phyloP scores from a whole-genome alignment of 2,113 vertebrate genomes.

The Sciurus niger region DNA sequence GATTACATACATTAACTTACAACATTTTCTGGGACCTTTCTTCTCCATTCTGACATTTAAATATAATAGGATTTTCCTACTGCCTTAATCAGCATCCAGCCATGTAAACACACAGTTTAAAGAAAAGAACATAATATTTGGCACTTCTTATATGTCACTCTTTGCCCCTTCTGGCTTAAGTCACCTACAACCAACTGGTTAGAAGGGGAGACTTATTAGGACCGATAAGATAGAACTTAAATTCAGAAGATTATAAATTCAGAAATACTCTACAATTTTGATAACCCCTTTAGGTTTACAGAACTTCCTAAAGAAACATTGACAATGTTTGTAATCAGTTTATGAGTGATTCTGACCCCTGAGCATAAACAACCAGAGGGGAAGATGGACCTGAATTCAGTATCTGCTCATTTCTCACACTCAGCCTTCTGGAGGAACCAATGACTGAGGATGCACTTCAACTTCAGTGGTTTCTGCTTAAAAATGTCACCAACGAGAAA shows the following conservation, averaged over 20 bases:
- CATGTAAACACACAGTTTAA: slow-evolving; percentile 33
- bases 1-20: background rate
- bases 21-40: background rate
- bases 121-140: background rate
- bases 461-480: background rate
- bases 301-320: slow-evolving; percentile 16
- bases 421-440: background rate
- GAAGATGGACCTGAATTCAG: background rate
- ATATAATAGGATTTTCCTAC: background rate
- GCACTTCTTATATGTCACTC: background rate
- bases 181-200: background rate
- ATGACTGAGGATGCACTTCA: background rate
- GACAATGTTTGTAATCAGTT: background rate
- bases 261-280: background rate
- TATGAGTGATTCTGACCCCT: background rate
- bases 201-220: background rate
- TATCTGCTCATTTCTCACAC: background rate
- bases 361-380: background rate
- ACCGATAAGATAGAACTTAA: background rate
- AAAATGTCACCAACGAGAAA: slow-evolving; percentile 22
- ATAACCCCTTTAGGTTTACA: background rate
- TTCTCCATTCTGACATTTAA: background rate
- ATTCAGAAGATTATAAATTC: background rate
- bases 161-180: background rate
- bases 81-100: background rate